A percentile compares a stretch with the other conserved stretches of the same genome.
Evolutionary conservation across 1,140 invertebrate genomes (phyloP).

Genomic region (Pseudomyrmex gracilis): DNA sequence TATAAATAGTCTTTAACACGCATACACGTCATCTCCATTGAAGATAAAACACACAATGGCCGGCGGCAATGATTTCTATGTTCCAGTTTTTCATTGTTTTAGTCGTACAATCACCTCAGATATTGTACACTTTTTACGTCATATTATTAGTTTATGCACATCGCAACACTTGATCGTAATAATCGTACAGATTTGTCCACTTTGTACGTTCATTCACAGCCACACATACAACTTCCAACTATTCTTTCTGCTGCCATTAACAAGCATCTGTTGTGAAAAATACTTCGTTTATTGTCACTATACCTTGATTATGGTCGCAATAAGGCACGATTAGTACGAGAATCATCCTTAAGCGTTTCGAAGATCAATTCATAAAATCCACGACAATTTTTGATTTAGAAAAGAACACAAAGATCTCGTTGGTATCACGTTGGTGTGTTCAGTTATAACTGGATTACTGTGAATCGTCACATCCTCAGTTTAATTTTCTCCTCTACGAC

Average conservation of each 20-base stretch:
- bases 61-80: conserved; percentile 6
- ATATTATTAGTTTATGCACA: neutral
- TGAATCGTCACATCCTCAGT: too few species aligned
- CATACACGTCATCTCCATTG: neutral
- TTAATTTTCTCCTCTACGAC: neutral
- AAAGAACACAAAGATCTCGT: too few species aligned
- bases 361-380: too few species aligned
- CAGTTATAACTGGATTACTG: too few species aligned
- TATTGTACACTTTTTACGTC: neutral
- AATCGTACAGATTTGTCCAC: conserved; percentile 21
- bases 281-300: neutral
- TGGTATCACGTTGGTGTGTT: too few species aligned
- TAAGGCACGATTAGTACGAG: neutral
- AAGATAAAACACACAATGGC: conserved; percentile 22
- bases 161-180: neutral
- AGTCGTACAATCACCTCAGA: neutral
- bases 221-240: conserved; percentile 13
- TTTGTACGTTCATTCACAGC: conserved; percentile 40
- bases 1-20: conserved; percentile 9
- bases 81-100: neutral
- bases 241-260: neutral
- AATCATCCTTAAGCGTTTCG: too few species aligned
- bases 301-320: too few species aligned
- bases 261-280: neutral
- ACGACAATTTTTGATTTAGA: too few species aligned